These are phyloP conservation scores for Dendropsophus ebraccatus DNA, from an alignment of 2,113 vertebrate genomes.

Conservation along the genomic window DNA sequence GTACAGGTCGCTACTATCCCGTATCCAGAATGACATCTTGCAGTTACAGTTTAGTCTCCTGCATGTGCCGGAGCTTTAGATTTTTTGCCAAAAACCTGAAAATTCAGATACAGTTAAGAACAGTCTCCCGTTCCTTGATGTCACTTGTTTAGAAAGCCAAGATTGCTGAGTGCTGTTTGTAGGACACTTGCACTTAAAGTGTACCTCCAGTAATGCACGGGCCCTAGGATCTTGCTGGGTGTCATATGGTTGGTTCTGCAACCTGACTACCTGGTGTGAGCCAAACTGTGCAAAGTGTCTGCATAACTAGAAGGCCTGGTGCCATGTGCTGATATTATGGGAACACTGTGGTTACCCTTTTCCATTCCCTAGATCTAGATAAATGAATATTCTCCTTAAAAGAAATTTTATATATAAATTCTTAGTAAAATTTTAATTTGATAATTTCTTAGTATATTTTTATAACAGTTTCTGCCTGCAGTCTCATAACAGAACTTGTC, in stretches of 20 bases:
- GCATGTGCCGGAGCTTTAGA: background rate
- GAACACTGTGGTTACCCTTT: background rate
- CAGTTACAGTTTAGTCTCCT: background rate
- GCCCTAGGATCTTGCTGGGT: too few relatives aligned
- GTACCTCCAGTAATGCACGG: too few relatives aligned
- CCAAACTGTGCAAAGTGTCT: too few relatives aligned
- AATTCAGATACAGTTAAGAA: background rate
- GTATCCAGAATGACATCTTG: background rate
- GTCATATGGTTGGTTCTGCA: too few relatives aligned
- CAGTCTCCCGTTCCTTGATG: background rate
- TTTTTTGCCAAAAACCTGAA: background rate
- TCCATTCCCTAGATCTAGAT: background rate
- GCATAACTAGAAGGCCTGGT: too few relatives aligned
- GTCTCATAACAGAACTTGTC: too few relatives aligned
- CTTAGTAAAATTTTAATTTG: too few relatives aligned
- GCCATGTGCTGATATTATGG: background rate
- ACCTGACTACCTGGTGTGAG: too few relatives aligned
- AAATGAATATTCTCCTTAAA: background rate
- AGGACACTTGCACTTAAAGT: background rate
- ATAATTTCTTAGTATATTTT: too few relatives aligned
- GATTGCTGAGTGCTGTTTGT: background rate
- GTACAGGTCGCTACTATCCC: background rate
- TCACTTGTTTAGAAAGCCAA: background rate
- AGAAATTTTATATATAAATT: too few relatives aligned
- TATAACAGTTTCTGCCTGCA: too few relatives aligned